Evolutionary conservation across 2,113 vertebrate genomes (phyloP), one percentile per base, ranked within the genome.

Genomic region (Lucifuga dentata): DNA sequence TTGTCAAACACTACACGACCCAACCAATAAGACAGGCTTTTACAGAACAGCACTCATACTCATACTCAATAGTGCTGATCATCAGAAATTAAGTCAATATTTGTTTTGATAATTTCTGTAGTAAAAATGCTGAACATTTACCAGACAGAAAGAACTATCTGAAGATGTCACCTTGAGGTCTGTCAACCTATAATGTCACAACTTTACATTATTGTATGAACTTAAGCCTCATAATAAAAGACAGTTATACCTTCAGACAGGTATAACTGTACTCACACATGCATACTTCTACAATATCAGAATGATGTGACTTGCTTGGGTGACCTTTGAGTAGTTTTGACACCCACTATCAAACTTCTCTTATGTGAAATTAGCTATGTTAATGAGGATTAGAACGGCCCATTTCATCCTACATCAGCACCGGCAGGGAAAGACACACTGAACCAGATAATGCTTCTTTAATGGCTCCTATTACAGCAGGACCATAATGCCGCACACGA

Each of bases 361-460:
- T 84, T 26, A 75, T 76, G 85, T 86, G 85, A 87, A 88, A 91
- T 90, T 87, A 89, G 83, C 74, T 67, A 70, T 76, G 80, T 83
- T 89, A 86, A 88, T 86, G 84, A 80, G 68, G 64, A 89, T 89
- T 76, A 88, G 76, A 81, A 85, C 63, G 81, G 80, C 20, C 81
- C 86, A 87, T 88, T 87, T 88, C 84, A 77, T 72, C 73, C 69
- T 9, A 62, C 79, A 71, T 63, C 61, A 12, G 76, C 87, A 72
- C 65, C 35, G 63, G 78, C 85, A 48, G 68, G 21, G 70, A 78
- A 44, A 75, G 77, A 74, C 62, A 88, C 84, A 73, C 57, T 83
- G 76, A 74, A 88, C 62, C 80, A 78, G 75, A 86, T 86, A 87
- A 87, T 87, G 82, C 53, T 70, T 32, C 69, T 81, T 81, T 87